Conservation (phyloP, 2,888 invertebrate genomes). For the Limnephilus marmoratus region DNA sequence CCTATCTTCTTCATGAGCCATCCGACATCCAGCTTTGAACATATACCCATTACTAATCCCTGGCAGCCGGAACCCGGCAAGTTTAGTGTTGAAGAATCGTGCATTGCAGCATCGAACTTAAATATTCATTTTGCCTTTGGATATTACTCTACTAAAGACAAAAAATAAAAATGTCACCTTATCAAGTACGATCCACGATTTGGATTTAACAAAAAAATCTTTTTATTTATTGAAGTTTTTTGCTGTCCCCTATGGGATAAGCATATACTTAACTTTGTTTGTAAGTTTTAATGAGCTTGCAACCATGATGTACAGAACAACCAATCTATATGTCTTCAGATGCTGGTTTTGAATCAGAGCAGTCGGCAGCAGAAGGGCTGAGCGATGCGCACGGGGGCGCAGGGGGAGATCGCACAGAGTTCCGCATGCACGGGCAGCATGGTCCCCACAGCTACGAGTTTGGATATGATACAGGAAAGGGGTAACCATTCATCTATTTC, state of each 20-base stretch:
- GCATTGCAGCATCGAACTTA: too few species aligned
- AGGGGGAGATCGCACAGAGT: conserved; percentile 80
- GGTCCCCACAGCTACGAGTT: conserved; percentile 91
- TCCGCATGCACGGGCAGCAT: conserved; percentile 89
- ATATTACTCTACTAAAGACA: too few species aligned
- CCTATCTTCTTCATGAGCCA: too few species aligned
- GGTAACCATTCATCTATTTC: conserved; percentile 75
- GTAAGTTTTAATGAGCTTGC: not conserved
- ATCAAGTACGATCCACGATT: too few species aligned
- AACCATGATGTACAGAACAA: not conserved
- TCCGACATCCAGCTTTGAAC: too few species aligned
- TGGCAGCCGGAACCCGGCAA: too few species aligned
- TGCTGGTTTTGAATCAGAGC: conserved; percentile 68
- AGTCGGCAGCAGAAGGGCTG: conserved; percentile 64
- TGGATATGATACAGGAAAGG: conserved; percentile 90
- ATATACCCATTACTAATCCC: too few species aligned
- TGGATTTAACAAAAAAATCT: too few species aligned
- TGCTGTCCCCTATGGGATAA: not conserved
- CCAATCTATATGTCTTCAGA: conserved; percentile 19
- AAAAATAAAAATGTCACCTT: too few species aligned
- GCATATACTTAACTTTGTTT: not conserved
- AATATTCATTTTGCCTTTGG: too few species aligned
- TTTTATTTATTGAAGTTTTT: too few species aligned
- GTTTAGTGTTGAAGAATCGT: too few species aligned
- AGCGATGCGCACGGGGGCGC: conserved; percentile 66